A percentile compares a stretch with the other conserved stretches of the same genome.
These are phyloP conservation scores for Tinea trinotella DNA, from an alignment of 2,888 invertebrate genomes.

Conservation along the genomic window DNA sequence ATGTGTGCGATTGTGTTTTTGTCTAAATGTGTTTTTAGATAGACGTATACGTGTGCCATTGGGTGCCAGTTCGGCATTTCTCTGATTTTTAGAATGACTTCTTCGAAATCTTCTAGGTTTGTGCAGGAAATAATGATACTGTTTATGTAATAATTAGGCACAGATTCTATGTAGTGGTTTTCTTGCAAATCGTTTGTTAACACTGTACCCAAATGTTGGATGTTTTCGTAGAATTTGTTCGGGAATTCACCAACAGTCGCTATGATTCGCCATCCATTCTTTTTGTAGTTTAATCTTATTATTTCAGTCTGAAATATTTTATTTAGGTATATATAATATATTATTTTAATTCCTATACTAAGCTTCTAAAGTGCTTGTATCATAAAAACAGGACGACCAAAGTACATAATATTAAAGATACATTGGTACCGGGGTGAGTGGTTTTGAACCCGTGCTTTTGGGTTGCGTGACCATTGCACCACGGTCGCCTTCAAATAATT, in stretches of 20 bases:
- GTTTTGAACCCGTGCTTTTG: too few relatives aligned
- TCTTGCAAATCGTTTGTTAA: conserved; percentile 31
- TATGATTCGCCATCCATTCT: conserved; percentile 45
- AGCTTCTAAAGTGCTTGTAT: too few relatives aligned
- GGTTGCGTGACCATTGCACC: too few relatives aligned
- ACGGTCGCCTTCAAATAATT: too few relatives aligned
- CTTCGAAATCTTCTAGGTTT: conserved; percentile 38
- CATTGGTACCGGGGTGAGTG: too few relatives aligned
- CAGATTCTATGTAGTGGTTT: conserved; percentile 36
- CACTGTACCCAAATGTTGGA: conserved; percentile 32
- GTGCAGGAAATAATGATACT: conserved; percentile 36
- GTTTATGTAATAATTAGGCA: conserved; percentile 39
- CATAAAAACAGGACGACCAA: too few relatives aligned
- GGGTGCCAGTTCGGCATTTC: conserved; percentile 46
- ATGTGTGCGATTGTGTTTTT: conserved; percentile 34
- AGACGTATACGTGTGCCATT: conserved; percentile 39
- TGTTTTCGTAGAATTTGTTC: conserved; percentile 34
- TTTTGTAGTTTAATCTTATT: conserved; percentile 35
- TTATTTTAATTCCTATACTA: too few relatives aligned
- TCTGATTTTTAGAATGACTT: conserved; percentile 34
- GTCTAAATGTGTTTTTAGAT: conserved; percentile 32
- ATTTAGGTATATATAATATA: too few relatives aligned
- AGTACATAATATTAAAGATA: too few relatives aligned
- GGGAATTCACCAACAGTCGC: conserved; percentile 41
- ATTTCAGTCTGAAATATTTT: conserved; percentile 39